phyloP scores from a whole-genome alignment of 2,113 vertebrate genomes.

The Anguilla japonica region DNA sequence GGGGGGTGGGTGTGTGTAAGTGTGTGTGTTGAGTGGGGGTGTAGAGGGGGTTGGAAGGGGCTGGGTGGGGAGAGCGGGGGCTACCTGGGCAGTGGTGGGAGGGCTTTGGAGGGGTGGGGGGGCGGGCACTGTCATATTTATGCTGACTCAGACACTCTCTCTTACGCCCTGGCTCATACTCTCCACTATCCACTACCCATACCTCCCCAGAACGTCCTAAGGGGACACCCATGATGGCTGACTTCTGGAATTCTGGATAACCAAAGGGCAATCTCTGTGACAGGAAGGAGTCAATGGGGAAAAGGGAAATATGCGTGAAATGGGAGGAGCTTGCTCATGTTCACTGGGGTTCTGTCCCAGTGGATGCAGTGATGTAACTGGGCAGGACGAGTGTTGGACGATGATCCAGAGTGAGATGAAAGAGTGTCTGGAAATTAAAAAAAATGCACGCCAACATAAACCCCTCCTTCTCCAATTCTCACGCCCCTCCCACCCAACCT shows the following conservation, averaged over 20 bases:
- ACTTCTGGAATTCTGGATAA: neutral
- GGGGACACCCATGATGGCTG: neutral
- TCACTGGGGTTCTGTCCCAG: neutral
- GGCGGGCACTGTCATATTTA: constrained; percentile 51
- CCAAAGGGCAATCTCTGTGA: neutral
- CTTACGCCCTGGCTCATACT: neutral
- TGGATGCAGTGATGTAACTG: neutral
- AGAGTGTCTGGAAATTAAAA: constrained; percentile 53
- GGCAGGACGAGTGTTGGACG: neutral
- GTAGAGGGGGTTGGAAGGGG: constrained; percentile 30
- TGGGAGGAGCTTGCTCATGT: neutral
- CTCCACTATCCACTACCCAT: neutral
- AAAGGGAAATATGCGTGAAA: neutral
- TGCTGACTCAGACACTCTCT: constrained; percentile 42
- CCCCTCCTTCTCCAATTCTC: constrained; percentile 45
- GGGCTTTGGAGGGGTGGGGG: constrained; percentile 45
- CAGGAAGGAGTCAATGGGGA: neutral
- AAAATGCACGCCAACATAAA: constrained; percentile 59
- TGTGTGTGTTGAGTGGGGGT: constrained; percentile 41
- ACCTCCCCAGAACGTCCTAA: neutral
- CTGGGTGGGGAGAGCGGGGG: constrained; percentile 10
- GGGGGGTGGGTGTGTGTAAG: constrained; percentile 57
- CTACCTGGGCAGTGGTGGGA: constrained; percentile 38
- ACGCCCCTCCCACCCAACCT: neutral
- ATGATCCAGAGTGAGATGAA: constrained; percentile 54